A percentile compares a stretch with the other conserved stretches of the same genome.
Conservation (phyloP, 1,140 invertebrate species). For the Arctopsyche grandis region DNA sequence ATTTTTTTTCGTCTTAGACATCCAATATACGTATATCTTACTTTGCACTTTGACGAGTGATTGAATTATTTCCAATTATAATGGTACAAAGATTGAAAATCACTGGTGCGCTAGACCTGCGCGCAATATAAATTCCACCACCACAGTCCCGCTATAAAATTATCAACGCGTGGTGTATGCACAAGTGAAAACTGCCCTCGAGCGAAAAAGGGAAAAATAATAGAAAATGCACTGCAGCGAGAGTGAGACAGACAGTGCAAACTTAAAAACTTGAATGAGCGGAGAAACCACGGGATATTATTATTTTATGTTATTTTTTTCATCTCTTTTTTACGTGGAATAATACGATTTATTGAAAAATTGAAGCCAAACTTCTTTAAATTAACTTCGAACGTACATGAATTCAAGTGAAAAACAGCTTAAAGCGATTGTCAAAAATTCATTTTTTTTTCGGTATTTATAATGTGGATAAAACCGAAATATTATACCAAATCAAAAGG, state of each 20-base stretch:
- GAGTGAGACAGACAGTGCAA: not conserved
- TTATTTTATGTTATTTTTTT: conserved; percentile 19
- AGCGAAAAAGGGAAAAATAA: not conserved
- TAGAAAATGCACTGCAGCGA: not conserved
- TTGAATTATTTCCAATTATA: too few relatives aligned
- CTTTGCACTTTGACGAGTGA: too few relatives aligned
- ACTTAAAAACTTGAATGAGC: conserved; percentile 29
- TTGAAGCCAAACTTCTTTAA: not conserved
- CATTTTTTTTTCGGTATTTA: too few relatives aligned
- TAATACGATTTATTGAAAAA: conserved; percentile 26
- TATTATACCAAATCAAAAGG: too few relatives aligned
- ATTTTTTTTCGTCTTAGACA: too few relatives aligned
- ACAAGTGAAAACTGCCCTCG: conserved; percentile 32
- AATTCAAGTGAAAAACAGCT: too few relatives aligned
- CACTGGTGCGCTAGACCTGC: conserved; percentile 10
- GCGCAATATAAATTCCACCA: conserved; percentile 42
- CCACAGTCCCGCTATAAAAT: conserved; percentile 22
- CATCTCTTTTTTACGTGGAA: conserved; percentile 20
- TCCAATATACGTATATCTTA: too few relatives aligned
- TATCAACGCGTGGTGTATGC: conserved; percentile 38
- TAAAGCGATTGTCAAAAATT: too few relatives aligned
- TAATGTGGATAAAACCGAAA: too few relatives aligned
- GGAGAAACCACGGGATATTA: conserved; percentile 20
- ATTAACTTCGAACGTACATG: too few relatives aligned
- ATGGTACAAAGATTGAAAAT: not conserved